Base-by-base conservation (phyloP, 1,140 invertebrate species). In the Odontomachus brunneus region DNA sequence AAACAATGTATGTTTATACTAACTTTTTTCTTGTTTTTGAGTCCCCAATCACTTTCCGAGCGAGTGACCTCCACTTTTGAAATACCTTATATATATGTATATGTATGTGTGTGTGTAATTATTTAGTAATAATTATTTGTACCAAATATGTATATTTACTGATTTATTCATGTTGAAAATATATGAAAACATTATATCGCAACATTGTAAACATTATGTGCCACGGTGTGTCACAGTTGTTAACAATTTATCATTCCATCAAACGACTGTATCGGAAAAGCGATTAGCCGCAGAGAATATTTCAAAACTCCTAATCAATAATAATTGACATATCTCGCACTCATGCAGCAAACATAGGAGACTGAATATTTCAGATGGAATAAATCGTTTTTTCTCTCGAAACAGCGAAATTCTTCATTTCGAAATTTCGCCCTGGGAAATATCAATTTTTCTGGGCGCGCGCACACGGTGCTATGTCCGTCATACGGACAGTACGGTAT, bases 101-200 rank as follows among this genome's bases (percentile, higher is more conserved):
- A n/a, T n/a, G n/a, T n/a, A n/a, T n/a, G n/a, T n/a, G n/a, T n/a
- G n/a, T 44, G 7, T 29, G 29, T 53, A 66, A 66, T 65, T 51
- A 76, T 53, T 2, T 66, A 53, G 5, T 15, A 38, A 38, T 55
- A 38, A 76, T 76, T 76, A 76, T 53, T 76, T 66, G 55, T 38
- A 38, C 0, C 15, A 0, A 66, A 51, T 66, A 63, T 29, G 0
- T 33, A 65, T 19, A 65, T 44, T 44, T 44, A 11, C 38, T 11
- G 9, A 44, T 44, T 4, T 66, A 76, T 66, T 53, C 55, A 51
- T 53, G 24, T 15, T 12, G 15, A 2, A 76, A 76, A 55, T 24
- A 49, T 51, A 17, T 7, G 38, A 63, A 63, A 63, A 53, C 9
- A 29, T 60, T n/a, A 74, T 14, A n/a, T 26, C 14, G 19, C 15